These are phyloP conservation scores for Campoletis sonorensis DNA, from an alignment of 1,140 invertebrate species.

Conservation along the genomic window DNA sequence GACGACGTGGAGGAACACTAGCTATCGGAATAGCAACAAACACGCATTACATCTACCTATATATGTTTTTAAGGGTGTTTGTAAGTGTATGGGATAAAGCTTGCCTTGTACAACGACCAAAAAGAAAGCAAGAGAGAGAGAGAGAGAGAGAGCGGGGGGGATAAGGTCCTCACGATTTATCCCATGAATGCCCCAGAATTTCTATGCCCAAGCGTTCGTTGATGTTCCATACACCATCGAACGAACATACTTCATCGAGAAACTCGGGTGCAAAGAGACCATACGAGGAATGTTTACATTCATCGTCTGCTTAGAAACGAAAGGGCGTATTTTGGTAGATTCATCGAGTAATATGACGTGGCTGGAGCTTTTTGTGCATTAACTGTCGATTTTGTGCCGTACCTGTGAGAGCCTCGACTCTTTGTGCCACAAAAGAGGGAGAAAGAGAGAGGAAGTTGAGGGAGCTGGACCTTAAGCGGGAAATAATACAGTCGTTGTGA, in stretches of 20 bases:
- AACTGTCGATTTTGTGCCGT: neutral
- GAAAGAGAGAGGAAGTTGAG: constrained; percentile 48
- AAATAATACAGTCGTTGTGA: constrained; percentile 75
- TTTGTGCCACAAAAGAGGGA: constrained; percentile 39
- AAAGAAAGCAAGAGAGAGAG: constrained; percentile 5
- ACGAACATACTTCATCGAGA: constrained; percentile 44
- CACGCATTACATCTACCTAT: constrained; percentile 59
- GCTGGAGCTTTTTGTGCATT: neutral
- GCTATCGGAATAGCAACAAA: neutral
- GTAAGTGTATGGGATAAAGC: neutral
- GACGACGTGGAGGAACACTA: constrained; percentile 23
- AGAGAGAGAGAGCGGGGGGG: constrained; percentile 48
- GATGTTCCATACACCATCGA: constrained; percentile 47
- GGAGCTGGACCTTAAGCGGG: constrained; percentile 64
- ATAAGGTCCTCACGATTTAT: constrained; percentile 69
- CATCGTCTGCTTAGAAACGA: neutral
- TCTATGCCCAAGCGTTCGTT: constrained; percentile 58
- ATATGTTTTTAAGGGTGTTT: neutral
- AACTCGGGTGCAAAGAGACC: constrained; percentile 19
- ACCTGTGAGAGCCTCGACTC: neutral
- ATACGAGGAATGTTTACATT: constrained; percentile 3
- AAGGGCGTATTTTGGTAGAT: neutral
- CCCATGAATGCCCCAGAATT: constrained; percentile 67
- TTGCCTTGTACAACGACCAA: constrained; percentile 65
- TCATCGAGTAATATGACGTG: neutral